Evolutionary conservation across 2,888 invertebrate genomes (phyloP), one percentile per base, ranked within the genome.

Genomic region (Baronia brevicornis): DNA sequence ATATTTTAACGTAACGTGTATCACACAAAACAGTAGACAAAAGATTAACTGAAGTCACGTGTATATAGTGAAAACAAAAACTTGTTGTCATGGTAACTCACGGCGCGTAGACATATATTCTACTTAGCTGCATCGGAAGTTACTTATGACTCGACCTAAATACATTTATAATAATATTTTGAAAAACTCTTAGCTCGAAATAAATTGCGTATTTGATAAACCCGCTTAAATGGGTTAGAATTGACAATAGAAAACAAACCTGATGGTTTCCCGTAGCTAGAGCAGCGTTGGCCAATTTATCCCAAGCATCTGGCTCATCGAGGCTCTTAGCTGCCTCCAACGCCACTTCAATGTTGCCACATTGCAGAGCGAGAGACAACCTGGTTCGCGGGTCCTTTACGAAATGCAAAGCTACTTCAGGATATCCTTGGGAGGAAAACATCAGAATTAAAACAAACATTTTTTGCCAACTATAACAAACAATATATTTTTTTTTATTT

Each of bases 361-460:
- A 99, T 71, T 99, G 98, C 14, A 99, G 75, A 0, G 99, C 98
- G 35, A 99, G 77, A 0, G 96, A 93, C 60, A 99, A 95, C 9
- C 97, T 88, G 0, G 98, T 99, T 65, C 97, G 97, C 44, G 98
- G 95, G 67, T 99, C 98, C 71, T 99, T 98, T 1, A 99, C 99
- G 78, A 99, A 99, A 75, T 99, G 98, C 3, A 99, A 85, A 0
- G 99, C 99, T 5, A 99, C 97, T 78, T 99, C 98, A 0, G 99
- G 98, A 67, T 98, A 99, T 1, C 85, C 84, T 2, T 1, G 22
- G 12, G 19, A n/a, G 17, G 11, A 5, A 18, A 8, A n/a, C 2
- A 33, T 12, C 11, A 4, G 22, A 4, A 3, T 15, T 25, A 10
- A 29, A 20, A 25, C 13, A 5, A 13, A 25, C 2, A 13, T 2